Evolutionary conservation across 1,140 invertebrate species (phyloP).

Genomic region (Hypsibius dujardini): DNA sequence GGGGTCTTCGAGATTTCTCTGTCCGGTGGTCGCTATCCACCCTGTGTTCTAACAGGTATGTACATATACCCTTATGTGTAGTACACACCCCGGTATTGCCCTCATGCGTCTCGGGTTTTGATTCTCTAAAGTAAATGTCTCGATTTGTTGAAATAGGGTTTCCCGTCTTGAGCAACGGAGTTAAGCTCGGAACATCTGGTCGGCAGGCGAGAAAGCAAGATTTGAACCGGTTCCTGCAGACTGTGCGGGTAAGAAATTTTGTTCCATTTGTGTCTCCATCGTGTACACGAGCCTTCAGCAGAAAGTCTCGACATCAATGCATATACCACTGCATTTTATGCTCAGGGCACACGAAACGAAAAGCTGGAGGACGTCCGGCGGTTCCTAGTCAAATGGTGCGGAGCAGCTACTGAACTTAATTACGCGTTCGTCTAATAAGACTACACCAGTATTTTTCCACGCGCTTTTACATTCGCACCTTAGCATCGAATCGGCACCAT

Average conservation of each 20-base stretch:
- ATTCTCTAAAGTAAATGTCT: background rate
- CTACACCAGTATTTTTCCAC: no score
- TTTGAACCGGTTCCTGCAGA: slow-evolving; percentile 10
- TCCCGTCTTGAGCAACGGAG: slow-evolving; percentile 2
- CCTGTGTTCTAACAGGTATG: slow-evolving; percentile 7
- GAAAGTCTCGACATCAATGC: background rate
- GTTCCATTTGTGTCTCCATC: background rate
- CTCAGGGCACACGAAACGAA: slow-evolving; percentile 34
- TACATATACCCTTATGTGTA: slow-evolving; percentile 1
- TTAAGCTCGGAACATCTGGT: slow-evolving; percentile 2
- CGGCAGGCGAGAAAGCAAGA: background rate
- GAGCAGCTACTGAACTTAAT: slow-evolving; percentile 35
- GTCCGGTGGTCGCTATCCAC: slow-evolving; percentile 14
- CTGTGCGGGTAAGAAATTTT: slow-evolving; percentile 1
- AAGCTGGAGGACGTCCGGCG: slow-evolving; percentile 51
- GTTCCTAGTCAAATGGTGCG: slow-evolving; percentile 62
- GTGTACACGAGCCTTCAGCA: no score
- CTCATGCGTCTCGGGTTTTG: no score
- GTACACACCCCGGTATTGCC: background rate
- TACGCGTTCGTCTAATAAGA: slow-evolving; percentile 32
- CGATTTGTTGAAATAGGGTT: background rate
- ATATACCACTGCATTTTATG: slow-evolving; percentile 1
- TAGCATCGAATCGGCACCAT: no score
- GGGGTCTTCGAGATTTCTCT: slow-evolving; percentile 10
- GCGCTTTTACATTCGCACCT: no score